Evolutionary conservation across 2,113 vertebrate genomes (phyloP), one percentile per base, ranked within the genome.

Genomic region (Nibea albiflora): DNA sequence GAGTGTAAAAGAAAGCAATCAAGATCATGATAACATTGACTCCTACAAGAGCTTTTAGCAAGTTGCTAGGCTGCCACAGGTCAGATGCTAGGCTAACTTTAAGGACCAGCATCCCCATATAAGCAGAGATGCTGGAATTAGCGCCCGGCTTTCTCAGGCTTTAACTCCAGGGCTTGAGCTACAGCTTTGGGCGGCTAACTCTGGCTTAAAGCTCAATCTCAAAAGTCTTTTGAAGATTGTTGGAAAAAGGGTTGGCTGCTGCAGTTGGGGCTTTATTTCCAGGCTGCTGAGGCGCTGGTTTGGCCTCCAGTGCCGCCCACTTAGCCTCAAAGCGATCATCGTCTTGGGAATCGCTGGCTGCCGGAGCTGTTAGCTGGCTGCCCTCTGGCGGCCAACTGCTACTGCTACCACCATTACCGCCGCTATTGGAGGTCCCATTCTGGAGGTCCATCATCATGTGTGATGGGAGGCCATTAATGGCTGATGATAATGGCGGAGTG

Each of bases 311-410:
- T 0, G 97, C 96, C 0, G 96, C 97, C 97, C 97, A 98, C 89
- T 98, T 96, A 20, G 96, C 96, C 90, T 98, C 97, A 17, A 98
- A 98, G 53, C 95, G 96, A 81, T 97, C 97, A 19, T 95, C 94
- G 46, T 97, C 96, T 79, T 95, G 94, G 11, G 90, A 87, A 57
- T 89, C 90, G 0, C 24, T 17, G 16, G 24, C 72, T 24, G 89
- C 76, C 0, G 92, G 88, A 4, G 88, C 93, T 0, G 93, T 93
- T 26, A 91, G 87, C 83, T 93, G 93, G 65, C 91, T 89, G 44
- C 92, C 90, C 86, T 97, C 96, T 0, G 95, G 94, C 3, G 96
- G 96, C 97, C 97, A 98, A 35, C 90, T 85, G 1, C 92, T 88
- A 22, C 78, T 61, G 52, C 89, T 84, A 47, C 89, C 75, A 35